phyloP scores from a whole-genome alignment of 1,140 invertebrate species.

The Parapsyche elsis region DNA sequence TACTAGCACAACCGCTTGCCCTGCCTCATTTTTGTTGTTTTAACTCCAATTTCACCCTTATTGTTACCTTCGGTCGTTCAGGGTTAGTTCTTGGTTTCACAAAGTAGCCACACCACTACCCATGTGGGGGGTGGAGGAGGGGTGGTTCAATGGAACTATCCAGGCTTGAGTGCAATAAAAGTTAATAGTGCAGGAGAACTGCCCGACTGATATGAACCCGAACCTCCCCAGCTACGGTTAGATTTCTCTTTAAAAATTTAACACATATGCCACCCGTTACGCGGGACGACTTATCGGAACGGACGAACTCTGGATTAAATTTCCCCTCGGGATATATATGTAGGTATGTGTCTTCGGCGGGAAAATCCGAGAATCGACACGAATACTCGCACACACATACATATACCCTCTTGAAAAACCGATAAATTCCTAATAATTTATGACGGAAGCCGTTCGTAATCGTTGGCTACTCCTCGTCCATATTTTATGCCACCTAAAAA shows the following conservation, averaged over 20 bases:
- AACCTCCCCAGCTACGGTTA: too few relatives aligned
- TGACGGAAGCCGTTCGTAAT: background rate
- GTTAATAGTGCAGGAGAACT: constrained; percentile 35
- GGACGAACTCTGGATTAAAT: too few relatives aligned
- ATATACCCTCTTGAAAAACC: background rate
- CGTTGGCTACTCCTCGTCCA: background rate
- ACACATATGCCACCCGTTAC: background rate
- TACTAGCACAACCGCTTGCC: too few relatives aligned
- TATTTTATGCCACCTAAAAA: background rate
- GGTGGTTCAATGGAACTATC: constrained; percentile 22
- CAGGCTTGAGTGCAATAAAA: constrained; percentile 31
- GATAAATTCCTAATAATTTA: constrained; percentile 25
- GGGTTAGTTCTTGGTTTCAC: background rate
- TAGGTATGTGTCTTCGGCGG: too few relatives aligned
- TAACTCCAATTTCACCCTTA: background rate
- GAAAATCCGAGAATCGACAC: too few relatives aligned
- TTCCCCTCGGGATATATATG: too few relatives aligned
- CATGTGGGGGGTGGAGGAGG: background rate
- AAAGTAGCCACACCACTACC: background rate
- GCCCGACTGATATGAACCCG: constrained; percentile 12
- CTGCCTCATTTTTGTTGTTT: background rate
- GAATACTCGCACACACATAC: too few relatives aligned
- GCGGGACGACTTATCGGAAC: too few relatives aligned
- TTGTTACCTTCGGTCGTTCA: background rate
- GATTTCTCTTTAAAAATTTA: constrained; percentile 35